Percentiles rank a stretch among this genome's conserved stretches.
Evolutionary conservation across 1,140 invertebrate genomes (phyloP).

Genomic region (Whitmania pigra): DNA sequence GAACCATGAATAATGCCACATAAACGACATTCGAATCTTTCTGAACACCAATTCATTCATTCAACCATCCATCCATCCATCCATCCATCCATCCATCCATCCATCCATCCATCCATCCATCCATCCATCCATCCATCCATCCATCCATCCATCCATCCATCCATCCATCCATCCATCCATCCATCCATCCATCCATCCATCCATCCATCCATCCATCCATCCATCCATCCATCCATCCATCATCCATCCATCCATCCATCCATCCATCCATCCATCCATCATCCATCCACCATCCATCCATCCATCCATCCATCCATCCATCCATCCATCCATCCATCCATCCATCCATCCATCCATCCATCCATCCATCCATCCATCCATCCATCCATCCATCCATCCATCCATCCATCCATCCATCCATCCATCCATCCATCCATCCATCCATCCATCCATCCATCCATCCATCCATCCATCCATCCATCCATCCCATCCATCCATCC

Average conservation of each 20-base stretch:
- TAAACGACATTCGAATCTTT: not conserved
- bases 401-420: no score
- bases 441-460: no score
- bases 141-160: constrained; percentile 8
- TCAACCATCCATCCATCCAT: not conserved
- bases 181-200: constrained; percentile 13
- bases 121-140: constrained; percentile 12
- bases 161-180: constrained; percentile 7
- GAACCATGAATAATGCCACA: no score
- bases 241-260: not conserved
- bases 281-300: not conserved
- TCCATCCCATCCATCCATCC: not conserved
- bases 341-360: no score
- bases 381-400: no score
- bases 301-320: not conserved
- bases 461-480: no score
- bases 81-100: not conserved
- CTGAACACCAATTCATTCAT: not conserved
- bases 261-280: not conserved
- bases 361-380: no score
- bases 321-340: no score
- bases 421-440: no score
- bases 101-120: constrained; percentile 14
- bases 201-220: constrained; percentile 8
- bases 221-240: constrained; percentile 6